Evolutionary conservation across 2,888 invertebrate species (phyloP).

Genomic region (Epirrhoe alternata): DNA sequence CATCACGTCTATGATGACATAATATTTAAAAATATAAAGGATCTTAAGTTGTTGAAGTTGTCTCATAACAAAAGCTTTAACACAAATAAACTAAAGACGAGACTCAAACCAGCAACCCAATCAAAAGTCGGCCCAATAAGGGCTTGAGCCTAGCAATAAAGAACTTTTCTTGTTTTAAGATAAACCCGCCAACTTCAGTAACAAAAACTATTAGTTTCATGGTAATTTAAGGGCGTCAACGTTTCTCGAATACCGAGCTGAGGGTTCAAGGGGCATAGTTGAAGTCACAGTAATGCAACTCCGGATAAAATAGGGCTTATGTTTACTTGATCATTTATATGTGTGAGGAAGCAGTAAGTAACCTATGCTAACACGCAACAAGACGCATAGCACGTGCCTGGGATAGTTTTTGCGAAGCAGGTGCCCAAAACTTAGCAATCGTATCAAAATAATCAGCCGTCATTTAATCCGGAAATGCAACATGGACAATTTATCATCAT

Average conservation of each 20-base stretch:
- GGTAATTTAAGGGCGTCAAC: conserved; percentile 56
- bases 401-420: no score
- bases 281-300: conserved; percentile 22
- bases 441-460: no score
- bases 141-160: conserved; percentile 26
- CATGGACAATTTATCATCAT: no score
- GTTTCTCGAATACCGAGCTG: conserved; percentile 60
- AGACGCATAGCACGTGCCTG: no score
- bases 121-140: conserved; percentile 1
- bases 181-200: conserved; percentile 39
- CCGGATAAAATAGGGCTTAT: not conserved
- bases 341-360: no score
- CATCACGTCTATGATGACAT: no score
- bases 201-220: conserved; percentile 51
- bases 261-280: conserved; percentile 32
- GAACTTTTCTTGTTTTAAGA: conserved; percentile 36
- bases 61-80: not conserved
- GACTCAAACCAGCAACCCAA: not conserved
- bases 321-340: no score
- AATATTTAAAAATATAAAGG: no score
- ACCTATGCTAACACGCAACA: no score
- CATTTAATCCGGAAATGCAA: no score
- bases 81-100: not conserved
- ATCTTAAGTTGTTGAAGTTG: no score
- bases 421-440: no score